phyloP scores from a whole-genome alignment of 2,113 vertebrate genomes.

The Clinocottus analis region DNA sequence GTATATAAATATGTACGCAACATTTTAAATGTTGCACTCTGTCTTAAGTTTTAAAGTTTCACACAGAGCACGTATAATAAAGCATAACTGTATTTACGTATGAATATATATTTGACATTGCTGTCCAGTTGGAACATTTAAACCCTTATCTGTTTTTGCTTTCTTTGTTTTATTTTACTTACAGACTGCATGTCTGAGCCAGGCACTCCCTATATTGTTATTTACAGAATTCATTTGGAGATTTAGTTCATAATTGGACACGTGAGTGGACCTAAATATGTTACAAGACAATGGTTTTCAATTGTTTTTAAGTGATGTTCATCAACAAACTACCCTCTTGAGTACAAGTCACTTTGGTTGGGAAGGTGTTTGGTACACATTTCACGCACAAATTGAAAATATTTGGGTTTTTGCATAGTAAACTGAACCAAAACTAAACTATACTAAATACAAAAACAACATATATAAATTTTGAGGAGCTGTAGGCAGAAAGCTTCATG shows the following conservation, averaged over 20 bases:
- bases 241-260: not conserved
- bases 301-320: not conserved
- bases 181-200: not conserved
- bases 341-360: not conserved
- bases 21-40: not conserved
- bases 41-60: conserved; percentile 1
- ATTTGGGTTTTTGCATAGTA: not conserved
- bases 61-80: not conserved
- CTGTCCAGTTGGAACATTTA: not conserved
- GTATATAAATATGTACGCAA: not conserved
- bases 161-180: not conserved
- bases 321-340: not conserved
- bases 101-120: not conserved
- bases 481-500: too few species aligned
- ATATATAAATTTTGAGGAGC: too few species aligned
- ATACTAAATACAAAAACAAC: too few species aligned
- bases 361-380: not conserved
- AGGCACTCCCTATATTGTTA: not conserved
- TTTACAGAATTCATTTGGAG: not conserved
- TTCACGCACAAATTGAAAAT: not conserved
- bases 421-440: too few species aligned
- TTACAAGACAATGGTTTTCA: not conserved
- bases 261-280: not conserved
- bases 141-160: not conserved
- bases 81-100: not conserved